These are phyloP conservation scores for Thaumatotibia leucotreta DNA, from an alignment of 1,140 invertebrate genomes.

Conservation along the genomic window DNA sequence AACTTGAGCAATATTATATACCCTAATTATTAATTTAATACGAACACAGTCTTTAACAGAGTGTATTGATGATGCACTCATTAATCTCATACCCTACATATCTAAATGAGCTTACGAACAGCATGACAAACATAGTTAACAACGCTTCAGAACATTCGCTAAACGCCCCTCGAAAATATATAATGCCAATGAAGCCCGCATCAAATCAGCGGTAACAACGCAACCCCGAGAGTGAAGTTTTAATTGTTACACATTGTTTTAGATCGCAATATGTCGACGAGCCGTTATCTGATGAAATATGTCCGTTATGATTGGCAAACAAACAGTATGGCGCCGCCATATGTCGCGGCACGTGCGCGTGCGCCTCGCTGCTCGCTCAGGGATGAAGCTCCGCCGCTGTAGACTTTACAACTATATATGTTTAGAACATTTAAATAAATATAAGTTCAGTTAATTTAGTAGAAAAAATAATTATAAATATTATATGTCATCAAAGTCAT, in stretches of 20 bases:
- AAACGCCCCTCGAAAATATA: neutral
- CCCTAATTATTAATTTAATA: too few relatives aligned
- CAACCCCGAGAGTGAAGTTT: slow-evolving; percentile 34
- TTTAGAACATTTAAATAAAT: neutral
- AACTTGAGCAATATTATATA: too few relatives aligned
- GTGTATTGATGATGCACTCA: neutral
- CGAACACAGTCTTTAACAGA: neutral
- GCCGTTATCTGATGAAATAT: slow-evolving; percentile 76
- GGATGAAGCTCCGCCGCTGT: slow-evolving; percentile 50
- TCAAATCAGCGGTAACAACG: slow-evolving; percentile 38
- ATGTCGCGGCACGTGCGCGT: slow-evolving; percentile 73
- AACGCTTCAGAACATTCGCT: neutral
- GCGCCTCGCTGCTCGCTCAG: slow-evolving; percentile 69
- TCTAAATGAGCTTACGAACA: neutral
- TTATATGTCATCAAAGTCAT: too few relatives aligned
- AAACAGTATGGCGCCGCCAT: slow-evolving; percentile 73
- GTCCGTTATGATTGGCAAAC: slow-evolving; percentile 76
- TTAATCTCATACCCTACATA: neutral
- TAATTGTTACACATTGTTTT: slow-evolving; percentile 71
- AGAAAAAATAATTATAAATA: too few relatives aligned
- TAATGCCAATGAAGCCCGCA: slow-evolving; percentile 42
- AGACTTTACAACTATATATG: slow-evolving; percentile 20
- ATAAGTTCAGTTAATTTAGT: slow-evolving; percentile 10
- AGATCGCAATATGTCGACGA: slow-evolving; percentile 61
- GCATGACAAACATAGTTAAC: neutral